These are phyloP conservation scores for Rynchops niger DNA, from an alignment of 2,113 vertebrate genomes.

Conservation along the genomic window DNA sequence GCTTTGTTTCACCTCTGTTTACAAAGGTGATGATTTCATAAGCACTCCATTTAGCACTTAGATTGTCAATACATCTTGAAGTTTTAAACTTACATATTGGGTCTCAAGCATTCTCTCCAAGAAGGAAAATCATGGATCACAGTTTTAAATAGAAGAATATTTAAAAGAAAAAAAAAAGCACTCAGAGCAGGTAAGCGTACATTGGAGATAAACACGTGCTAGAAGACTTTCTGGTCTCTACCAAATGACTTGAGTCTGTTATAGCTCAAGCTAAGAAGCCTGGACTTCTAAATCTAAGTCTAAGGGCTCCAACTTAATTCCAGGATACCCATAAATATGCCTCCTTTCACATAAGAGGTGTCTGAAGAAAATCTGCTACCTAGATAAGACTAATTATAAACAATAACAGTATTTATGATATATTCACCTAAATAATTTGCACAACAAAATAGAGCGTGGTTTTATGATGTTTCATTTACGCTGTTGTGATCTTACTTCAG, in stretches of 20 bases:
- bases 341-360: background rate
- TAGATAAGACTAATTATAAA: background rate
- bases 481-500: background rate
- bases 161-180: background rate
- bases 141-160: background rate
- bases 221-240: background rate
- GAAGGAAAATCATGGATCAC: background rate
- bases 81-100: background rate
- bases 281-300: background rate
- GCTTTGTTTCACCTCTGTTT: background rate
- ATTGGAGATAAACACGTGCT: background rate
- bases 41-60: background rate
- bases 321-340: background rate
- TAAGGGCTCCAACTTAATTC: background rate
- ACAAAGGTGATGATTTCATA: background rate
- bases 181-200: background rate
- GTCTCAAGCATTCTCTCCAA: background rate
- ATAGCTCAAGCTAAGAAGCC: background rate
- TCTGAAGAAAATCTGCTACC: background rate
- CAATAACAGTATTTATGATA: background rate
- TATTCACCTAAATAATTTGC: background rate
- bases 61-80: background rate
- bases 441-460: background rate
- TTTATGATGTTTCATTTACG: background rate
- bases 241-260: fast-evolving